phyloP scores from a whole-genome alignment of 2,797 vertebrate species.

The Morus bassanus region DNA sequence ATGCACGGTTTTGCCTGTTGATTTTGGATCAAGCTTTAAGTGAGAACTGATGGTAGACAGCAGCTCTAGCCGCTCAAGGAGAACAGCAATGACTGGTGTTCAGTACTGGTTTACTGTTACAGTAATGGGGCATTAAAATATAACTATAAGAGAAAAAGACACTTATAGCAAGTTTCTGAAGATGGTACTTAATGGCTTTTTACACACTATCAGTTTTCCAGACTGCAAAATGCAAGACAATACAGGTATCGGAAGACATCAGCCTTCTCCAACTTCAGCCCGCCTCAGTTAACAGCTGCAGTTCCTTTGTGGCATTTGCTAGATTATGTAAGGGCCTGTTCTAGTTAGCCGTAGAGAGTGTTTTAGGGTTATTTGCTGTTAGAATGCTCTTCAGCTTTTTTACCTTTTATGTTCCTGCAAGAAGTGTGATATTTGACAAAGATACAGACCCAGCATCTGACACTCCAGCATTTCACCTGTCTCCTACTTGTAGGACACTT shows the following conservation, averaged over 20 bases:
- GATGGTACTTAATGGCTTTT: neutral
- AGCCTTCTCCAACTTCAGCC: neutral
- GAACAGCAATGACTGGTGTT: neutral
- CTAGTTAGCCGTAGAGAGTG: neutral
- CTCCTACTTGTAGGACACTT: neutral
- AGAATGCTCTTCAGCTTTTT: neutral
- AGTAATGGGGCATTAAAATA: neutral
- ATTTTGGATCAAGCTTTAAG: constrained; percentile 22
- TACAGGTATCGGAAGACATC: neutral
- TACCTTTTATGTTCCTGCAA: neutral
- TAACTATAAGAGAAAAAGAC: neutral
- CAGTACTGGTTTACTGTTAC: neutral
- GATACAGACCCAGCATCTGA: neutral
- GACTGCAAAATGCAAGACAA: neutral
- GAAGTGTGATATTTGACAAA: neutral
- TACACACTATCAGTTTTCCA: neutral
- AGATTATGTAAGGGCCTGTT: neutral
- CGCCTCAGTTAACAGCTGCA: neutral
- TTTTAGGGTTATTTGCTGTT: neutral
- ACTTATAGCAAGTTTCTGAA: neutral
- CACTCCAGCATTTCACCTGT: neutral
- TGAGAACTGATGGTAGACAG: constrained; percentile 4
- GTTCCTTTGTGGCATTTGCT: neutral
- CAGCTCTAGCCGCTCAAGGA: neutral
- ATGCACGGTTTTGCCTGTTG: neutral